Conservation (phyloP, 2,797 vertebrate genomes). For the Podargus strigoides region DNA sequence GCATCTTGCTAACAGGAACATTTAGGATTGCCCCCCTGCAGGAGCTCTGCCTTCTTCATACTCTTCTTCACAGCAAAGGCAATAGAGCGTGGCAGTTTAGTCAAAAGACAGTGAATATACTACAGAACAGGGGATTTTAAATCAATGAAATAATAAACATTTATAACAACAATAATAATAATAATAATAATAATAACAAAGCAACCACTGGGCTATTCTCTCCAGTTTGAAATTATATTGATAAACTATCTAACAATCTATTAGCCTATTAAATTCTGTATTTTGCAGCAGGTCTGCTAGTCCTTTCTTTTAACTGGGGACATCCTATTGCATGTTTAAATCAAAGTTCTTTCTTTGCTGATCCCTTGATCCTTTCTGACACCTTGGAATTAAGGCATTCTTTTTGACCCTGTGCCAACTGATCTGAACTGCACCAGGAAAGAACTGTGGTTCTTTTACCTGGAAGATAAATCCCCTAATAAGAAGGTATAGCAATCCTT, state of each 20-base stretch:
- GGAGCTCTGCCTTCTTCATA: not conserved
- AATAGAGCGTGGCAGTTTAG: not conserved
- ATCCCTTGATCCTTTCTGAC: not conserved
- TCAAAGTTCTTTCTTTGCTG: not conserved
- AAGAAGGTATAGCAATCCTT: not conserved
- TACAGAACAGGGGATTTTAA: not conserved
- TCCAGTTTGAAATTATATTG: not conserved
- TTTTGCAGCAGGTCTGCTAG: not conserved
- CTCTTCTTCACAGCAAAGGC: not conserved
- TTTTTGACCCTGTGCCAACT: not conserved
- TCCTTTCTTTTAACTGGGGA: not conserved
- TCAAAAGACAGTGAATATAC: not conserved
- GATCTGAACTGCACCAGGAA: not conserved
- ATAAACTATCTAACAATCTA: not conserved
- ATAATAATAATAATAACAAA: too few species aligned
- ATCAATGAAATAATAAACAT: not conserved
- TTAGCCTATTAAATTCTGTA: not conserved
- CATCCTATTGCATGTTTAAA: not conserved
- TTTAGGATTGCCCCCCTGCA: not conserved
- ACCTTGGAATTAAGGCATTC: not conserved
- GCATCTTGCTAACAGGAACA: not conserved
- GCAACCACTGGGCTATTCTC: not conserved
- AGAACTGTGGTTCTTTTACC: not conserved
- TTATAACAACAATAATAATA: not conserved
- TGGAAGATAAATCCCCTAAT: not conserved